These are phyloP conservation scores for Megaceryle alcyon DNA, from an alignment of 2,797 vertebrate species.

Conservation along the genomic window DNA sequence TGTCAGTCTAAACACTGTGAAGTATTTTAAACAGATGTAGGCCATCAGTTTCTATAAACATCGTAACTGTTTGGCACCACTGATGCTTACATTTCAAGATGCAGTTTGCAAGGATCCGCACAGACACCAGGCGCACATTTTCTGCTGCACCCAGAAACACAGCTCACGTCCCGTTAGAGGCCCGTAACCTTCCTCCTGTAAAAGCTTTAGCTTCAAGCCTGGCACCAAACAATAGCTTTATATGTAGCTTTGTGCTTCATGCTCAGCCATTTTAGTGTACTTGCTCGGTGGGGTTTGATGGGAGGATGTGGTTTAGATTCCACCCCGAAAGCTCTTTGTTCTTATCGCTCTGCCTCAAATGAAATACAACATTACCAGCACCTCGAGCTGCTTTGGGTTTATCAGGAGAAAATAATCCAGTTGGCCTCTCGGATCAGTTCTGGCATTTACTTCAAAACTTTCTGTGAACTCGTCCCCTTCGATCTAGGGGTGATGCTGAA, in stretches of 20 bases:
- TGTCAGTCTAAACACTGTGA: conserved; percentile 75
- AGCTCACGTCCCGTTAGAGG: conserved; percentile 13
- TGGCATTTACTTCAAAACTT: not conserved
- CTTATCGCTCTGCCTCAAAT: not conserved
- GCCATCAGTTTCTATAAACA: conserved; percentile 79
- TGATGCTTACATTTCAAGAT: conserved; percentile 70
- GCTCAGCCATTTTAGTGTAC: conserved; percentile 10
- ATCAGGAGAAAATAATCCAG: not conserved
- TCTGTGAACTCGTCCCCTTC: not conserved
- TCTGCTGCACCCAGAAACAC: not conserved
- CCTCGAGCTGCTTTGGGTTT: not conserved
- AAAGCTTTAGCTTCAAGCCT: conserved; percentile 3
- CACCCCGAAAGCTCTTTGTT: not conserved
- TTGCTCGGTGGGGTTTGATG: not conserved
- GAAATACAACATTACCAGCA: not conserved
- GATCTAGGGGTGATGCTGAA: not conserved
- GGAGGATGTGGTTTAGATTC: conserved; percentile 37
- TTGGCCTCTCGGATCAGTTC: not conserved
- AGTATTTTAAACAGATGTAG: conserved; percentile 79
- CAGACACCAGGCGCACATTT: conserved; percentile 46
- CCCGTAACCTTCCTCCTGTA: conserved; percentile 12
- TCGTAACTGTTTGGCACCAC: conserved; percentile 77
- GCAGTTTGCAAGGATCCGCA: conserved; percentile 63
- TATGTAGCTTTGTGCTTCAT: not conserved
- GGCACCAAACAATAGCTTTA: conserved; percentile 18